These are phyloP conservation scores for Ophion slaviceki DNA, from an alignment of 2,888 invertebrate genomes.

Conservation along the genomic window DNA sequence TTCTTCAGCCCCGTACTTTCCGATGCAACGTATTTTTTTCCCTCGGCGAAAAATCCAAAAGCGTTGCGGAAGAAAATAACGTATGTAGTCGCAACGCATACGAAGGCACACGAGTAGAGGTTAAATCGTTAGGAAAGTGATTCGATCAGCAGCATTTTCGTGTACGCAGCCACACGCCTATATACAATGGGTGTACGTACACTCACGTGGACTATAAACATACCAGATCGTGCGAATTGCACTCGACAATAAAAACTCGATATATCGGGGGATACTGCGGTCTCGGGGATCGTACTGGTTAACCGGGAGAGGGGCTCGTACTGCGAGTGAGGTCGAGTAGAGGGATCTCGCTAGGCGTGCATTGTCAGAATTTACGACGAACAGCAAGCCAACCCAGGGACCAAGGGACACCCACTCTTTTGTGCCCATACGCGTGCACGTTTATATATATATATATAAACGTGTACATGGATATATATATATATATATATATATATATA, in stretches of 20 bases:
- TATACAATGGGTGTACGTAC: neutral
- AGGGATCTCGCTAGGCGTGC: conserved; percentile 61
- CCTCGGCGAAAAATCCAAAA: neutral
- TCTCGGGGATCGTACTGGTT: conserved; percentile 25
- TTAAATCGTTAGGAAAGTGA: conserved; percentile 41
- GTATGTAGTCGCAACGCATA: neutral
- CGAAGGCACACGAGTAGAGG: neutral
- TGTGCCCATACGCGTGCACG: neutral
- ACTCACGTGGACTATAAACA: neutral
- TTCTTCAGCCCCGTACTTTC: neutral
- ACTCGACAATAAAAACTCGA: conserved; percentile 48
- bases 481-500: neutral
- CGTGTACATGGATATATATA: neutral
- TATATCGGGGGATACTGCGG: conserved; percentile 39
- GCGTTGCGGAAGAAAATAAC: neutral
- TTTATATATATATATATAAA: neutral
- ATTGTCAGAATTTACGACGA: conserved; percentile 70
- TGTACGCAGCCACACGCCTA: neutral
- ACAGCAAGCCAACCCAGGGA: conserved; percentile 54
- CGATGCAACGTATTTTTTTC: neutral
- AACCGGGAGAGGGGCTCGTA: conserved; percentile 19
- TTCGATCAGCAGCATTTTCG: conserved; percentile 40
- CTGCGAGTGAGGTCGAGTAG: conserved; percentile 18
- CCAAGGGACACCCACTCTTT: conserved; percentile 30
- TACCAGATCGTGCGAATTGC: conserved; percentile 40